phyloP scores from a whole-genome alignment of 2,113 vertebrate genomes.

The Butastur rufipennis region DNA sequence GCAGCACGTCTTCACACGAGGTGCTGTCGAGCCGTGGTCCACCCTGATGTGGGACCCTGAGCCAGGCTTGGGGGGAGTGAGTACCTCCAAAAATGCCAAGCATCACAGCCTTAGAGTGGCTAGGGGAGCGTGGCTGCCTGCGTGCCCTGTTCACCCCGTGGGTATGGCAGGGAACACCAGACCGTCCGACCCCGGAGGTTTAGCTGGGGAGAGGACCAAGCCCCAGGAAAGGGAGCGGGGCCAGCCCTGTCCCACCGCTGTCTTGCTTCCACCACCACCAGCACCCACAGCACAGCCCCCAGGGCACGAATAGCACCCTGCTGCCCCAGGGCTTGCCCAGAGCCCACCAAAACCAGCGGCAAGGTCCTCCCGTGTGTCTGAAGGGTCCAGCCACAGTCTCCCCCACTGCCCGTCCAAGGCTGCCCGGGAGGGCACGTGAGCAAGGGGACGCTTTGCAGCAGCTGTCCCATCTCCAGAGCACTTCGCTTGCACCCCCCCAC shows the following conservation, averaged over 20 bases:
- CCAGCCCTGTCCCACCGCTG: neutral
- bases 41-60: neutral
- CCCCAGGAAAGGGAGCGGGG: fast-evolving
- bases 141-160: neutral
- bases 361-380: neutral
- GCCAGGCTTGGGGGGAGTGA: fast-evolving
- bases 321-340: neutral
- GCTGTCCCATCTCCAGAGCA: neutral
- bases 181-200: fast-evolving
- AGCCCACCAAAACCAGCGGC: neutral
- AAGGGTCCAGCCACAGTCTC: neutral
- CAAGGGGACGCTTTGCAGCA: neutral
- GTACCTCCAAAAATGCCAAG: neutral
- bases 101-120: neutral
- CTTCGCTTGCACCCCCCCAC: neutral
- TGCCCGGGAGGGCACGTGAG: neutral
- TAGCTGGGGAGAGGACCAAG: neutral
- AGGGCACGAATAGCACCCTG: neutral
- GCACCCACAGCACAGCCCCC: neutral
- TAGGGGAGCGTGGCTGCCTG: fast-evolving
- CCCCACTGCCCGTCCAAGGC: neutral
- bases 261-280: neutral
- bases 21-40: fast-evolving
- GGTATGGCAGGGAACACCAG: neutral
- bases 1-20: fast-evolving